Conservation (phyloP, 2,888 invertebrate species). For the Trichacis sp. region DNA sequence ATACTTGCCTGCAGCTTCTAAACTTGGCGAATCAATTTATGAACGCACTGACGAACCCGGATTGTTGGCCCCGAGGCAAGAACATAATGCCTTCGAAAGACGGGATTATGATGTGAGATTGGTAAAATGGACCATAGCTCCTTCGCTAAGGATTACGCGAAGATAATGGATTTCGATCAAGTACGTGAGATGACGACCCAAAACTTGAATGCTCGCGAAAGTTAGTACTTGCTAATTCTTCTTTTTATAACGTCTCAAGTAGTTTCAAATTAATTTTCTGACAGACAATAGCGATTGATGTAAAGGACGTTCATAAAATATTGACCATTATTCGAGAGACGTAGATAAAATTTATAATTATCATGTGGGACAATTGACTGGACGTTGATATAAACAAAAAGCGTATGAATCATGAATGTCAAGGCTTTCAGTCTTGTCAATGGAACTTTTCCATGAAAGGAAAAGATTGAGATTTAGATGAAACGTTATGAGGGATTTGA, state of each 20-base stretch:
- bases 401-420: not conserved
- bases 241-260: not conserved
- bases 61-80: conserved; percentile 53
- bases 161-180: conserved; percentile 16
- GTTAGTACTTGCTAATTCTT: not conserved
- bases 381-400: not conserved
- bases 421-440: too few relatives aligned
- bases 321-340: too few relatives aligned
- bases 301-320: too few relatives aligned
- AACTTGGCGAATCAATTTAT: conserved; percentile 60
- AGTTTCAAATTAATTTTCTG: not conserved
- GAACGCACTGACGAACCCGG: conserved; percentile 55
- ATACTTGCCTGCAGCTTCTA: conserved; percentile 45
- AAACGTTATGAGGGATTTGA: not conserved
- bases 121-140: conserved; percentile 50
- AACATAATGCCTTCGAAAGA: conserved; percentile 42
- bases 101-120: conserved; percentile 50
- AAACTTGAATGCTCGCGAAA: not conserved
- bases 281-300: too few relatives aligned
- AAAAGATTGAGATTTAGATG: too few relatives aligned
- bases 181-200: not conserved
- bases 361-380: too few relatives aligned
- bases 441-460: not conserved
- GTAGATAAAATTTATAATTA: too few relatives aligned
- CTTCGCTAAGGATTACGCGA: conserved; percentile 12